A percentile compares a stretch with the other conserved stretches of the same genome.
Conservation (phyloP, 2,113 vertebrate species). For the Oreotrochilus melanogaster region DNA sequence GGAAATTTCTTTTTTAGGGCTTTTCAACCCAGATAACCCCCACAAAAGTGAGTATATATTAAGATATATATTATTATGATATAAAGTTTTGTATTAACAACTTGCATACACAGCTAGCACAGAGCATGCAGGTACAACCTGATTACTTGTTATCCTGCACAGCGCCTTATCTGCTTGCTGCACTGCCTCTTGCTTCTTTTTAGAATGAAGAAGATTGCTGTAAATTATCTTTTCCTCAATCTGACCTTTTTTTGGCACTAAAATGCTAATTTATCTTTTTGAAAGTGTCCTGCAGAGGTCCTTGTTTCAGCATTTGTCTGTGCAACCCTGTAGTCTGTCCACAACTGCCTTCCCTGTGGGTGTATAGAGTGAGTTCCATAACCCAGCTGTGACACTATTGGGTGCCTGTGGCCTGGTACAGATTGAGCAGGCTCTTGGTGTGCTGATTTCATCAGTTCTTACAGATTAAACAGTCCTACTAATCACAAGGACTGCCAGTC, state of each 20-base stretch:
- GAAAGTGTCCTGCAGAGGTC: not conserved
- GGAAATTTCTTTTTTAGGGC: not conserved
- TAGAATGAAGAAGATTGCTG: not conserved
- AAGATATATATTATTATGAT: not conserved
- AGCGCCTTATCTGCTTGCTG: not conserved
- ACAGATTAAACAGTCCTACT: not conserved
- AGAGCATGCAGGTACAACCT: fast-evolving
- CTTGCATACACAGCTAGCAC: not conserved
- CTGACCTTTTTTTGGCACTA: not conserved
- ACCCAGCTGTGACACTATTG: not conserved
- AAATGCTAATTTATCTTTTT: not conserved
- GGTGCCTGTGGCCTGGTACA: not conserved
- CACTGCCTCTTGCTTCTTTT: not conserved
- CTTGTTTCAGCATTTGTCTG: not conserved
- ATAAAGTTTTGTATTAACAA: fast-evolving
- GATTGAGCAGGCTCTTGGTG: not conserved
- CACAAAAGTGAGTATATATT: not conserved
- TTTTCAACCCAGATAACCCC: not conserved
- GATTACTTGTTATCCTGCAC: not conserved
- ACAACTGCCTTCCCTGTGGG: not conserved
- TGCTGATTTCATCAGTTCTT: not conserved
- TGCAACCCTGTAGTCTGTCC: fast-evolving
- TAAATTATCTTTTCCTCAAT: not conserved
- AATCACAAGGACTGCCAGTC: not conserved
- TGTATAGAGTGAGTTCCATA: not conserved